phyloP scores from a whole-genome alignment of 1,140 invertebrate species.

The Drosophila sulfurigaster region DNA sequence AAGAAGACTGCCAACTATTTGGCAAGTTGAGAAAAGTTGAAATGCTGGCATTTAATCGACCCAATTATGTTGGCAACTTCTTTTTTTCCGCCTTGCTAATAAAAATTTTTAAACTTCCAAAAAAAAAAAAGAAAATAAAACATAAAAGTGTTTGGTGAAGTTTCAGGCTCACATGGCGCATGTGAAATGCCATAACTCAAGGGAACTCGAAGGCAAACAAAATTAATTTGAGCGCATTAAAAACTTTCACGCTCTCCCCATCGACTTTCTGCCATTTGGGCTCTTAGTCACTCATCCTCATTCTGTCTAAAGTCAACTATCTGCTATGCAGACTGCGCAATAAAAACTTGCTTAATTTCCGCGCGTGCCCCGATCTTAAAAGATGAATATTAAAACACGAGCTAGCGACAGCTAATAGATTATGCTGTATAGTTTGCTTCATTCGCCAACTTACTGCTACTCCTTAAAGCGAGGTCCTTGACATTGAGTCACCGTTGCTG shows the following conservation, averaged over 20 bases:
- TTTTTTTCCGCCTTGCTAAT: conserved; percentile 51
- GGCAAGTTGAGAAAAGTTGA: conserved; percentile 66
- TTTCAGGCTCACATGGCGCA: conserved; percentile 61
- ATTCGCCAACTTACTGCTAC: conserved; percentile 16
- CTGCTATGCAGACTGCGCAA: conserved; percentile 30
- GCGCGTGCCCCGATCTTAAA: conserved; percentile 33
- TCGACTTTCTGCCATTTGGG: not conserved
- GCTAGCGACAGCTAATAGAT: conserved; percentile 61
- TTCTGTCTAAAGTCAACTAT: conserved; percentile 40
- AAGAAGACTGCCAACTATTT: conserved; percentile 73
- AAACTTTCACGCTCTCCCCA: conserved; percentile 47
- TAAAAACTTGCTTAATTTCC: conserved; percentile 55
- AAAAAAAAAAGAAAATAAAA: conserved; percentile 42
- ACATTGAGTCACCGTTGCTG: conserved; percentile 31
- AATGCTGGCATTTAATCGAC: conserved; percentile 70
- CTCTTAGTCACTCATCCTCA: too few relatives aligned
- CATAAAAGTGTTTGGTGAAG: conserved; percentile 49
- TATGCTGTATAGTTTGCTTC: conserved; percentile 52
- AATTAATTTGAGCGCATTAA: conserved; percentile 74
- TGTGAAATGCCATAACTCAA: conserved; percentile 75
- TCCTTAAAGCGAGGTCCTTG: conserved; percentile 24
- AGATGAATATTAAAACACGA: conserved; percentile 64
- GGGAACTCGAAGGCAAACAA: conserved; percentile 50
- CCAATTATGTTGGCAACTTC: conserved; percentile 72
- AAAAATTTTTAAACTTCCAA: conserved; percentile 18